Percentiles rank a stretch among this genome's conserved stretches.
Evolutionary conservation across 1,140 invertebrate species (phyloP).

Genomic region (Campodea augens): DNA sequence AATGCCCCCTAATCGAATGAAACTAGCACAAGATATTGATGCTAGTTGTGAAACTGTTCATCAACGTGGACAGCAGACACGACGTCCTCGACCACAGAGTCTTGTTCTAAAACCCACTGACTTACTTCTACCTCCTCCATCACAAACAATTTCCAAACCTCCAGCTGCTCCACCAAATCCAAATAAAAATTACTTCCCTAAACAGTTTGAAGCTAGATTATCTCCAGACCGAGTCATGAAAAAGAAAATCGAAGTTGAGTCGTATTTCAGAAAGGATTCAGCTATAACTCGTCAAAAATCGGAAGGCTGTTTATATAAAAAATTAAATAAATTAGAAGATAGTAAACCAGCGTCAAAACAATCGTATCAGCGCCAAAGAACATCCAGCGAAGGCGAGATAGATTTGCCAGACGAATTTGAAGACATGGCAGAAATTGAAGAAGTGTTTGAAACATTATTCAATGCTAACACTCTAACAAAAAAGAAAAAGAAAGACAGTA

Average conservation of each 20-base stretch:
- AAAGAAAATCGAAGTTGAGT: constrained; percentile 56
- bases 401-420: constrained; percentile 9
- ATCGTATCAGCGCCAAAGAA: constrained; percentile 12
- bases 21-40: too few species aligned
- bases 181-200: constrained; percentile 29
- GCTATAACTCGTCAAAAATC: constrained; percentile 9
- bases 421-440: constrained; percentile 24
- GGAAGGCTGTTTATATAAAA: background rate
- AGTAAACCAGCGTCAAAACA: background rate
- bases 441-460: constrained; percentile 24
- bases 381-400: constrained; percentile 12
- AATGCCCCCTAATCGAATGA: too few species aligned
- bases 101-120: too few species aligned
- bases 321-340: background rate
- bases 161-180: constrained; percentile 10
- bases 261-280: constrained; percentile 36
- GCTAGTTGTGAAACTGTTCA: too few species aligned
- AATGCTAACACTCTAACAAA: constrained; percentile 14
- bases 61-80: too few species aligned
- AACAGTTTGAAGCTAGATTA: constrained; percentile 56
- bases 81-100: too few species aligned
- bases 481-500: background rate
- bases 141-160: constrained; percentile 8
- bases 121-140: too few species aligned
- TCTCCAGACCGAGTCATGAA: constrained; percentile 44